Evolutionary conservation across 2,113 vertebrate genomes (phyloP).

Genomic region (Barnardius zonarius): DNA sequence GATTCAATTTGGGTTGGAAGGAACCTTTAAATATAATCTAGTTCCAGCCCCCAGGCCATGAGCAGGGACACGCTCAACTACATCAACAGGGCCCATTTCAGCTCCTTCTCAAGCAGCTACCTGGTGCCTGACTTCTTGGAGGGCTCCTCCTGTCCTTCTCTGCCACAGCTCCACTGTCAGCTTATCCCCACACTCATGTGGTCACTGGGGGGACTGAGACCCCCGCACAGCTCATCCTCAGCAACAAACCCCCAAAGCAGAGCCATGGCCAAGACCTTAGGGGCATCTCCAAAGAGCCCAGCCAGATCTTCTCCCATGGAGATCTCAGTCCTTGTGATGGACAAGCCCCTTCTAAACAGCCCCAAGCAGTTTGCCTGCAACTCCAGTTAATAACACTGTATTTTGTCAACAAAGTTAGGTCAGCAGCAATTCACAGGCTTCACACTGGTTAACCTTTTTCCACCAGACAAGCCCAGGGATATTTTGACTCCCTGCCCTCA

Average conservation of each 20-base stretch:
- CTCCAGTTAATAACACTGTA: not conserved
- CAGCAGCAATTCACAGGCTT: not conserved
- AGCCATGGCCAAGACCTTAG: not conserved
- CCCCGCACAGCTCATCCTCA: not conserved
- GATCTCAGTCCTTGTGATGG: not conserved
- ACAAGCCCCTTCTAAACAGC: not conserved
- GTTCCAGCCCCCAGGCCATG: not conserved
- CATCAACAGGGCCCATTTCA: not conserved
- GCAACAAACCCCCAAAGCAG: not conserved
- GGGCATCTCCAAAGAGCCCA: not conserved
- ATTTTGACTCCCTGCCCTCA: constrained; percentile 32
- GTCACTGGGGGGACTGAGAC: not conserved
- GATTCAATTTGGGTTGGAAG: not conserved
- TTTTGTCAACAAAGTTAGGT: constrained; percentile 21
- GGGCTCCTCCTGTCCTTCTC: not conserved
- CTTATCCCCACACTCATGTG: fast-evolving
- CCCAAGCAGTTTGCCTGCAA: not conserved
- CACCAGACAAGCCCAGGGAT: constrained; percentile 5
- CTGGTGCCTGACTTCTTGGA: not conserved
- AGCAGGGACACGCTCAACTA: not conserved
- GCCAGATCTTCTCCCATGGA: not conserved
- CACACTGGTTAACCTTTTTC: constrained; percentile 21
- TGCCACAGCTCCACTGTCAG: not conserved
- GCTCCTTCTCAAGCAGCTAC: not conserved
- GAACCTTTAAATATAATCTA: not conserved